Percentiles rank a stretch among this genome's conserved stretches.
phyloP scores from a whole-genome alignment of 2,888 invertebrate genomes.

The Eledone cirrhosa region DNA sequence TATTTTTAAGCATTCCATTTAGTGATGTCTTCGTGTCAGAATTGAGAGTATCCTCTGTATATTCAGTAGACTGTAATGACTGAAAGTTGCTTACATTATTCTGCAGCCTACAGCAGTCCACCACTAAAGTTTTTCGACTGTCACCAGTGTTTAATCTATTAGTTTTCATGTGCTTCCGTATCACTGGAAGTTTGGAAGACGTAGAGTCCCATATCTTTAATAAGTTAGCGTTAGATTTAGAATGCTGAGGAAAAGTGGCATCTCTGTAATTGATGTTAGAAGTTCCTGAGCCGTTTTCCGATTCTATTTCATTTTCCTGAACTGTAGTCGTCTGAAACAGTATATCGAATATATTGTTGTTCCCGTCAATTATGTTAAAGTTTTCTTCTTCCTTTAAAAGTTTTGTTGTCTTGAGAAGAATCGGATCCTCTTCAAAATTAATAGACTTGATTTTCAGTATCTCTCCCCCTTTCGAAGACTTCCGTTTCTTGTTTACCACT shows the following conservation, averaged over 20 bases:
- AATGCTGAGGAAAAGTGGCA: neutral
- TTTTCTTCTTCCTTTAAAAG: neutral
- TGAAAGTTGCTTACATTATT: too few relatives aligned
- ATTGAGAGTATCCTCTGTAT: too few relatives aligned
- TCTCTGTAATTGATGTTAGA: neutral
- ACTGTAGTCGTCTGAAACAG: neutral
- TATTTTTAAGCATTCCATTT: too few relatives aligned
- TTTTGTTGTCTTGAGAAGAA: neutral
- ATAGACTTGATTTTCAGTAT: neutral
- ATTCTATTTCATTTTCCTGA: neutral
- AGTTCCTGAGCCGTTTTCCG: neutral
- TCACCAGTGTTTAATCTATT: too few relatives aligned
- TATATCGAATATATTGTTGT: conserved; percentile 8
- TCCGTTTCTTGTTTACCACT: neutral
- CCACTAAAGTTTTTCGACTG: too few relatives aligned
- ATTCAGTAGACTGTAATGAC: too few relatives aligned
- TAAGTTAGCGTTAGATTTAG: neutral
- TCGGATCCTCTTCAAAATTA: neutral
- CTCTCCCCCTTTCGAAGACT: neutral
- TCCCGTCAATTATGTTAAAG: too few relatives aligned
- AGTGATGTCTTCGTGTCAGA: too few relatives aligned
- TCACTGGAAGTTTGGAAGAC: too few relatives aligned
- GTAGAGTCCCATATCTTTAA: too few relatives aligned
- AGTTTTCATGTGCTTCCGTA: too few relatives aligned
- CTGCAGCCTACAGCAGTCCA: too few relatives aligned